Percentiles rank a stretch among this genome's conserved stretches.
phyloP scores from a whole-genome alignment of 2,113 vertebrate genomes.

The Solenodon paradoxus region DNA sequence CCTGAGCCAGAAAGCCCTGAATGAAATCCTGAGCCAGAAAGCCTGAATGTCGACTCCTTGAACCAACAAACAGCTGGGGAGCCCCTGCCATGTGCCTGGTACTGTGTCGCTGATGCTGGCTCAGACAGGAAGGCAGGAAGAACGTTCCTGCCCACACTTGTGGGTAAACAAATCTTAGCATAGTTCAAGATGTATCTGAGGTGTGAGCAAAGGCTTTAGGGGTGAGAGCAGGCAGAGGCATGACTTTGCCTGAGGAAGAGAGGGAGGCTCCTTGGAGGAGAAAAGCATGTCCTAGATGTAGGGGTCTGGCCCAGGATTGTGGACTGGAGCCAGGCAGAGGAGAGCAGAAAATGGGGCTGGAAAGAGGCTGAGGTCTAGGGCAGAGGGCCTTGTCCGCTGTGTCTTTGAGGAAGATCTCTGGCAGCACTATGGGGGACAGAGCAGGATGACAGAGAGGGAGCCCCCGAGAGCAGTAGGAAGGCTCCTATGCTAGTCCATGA shows the following conservation, averaged over 20 bases:
- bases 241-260: background rate
- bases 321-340: background rate
- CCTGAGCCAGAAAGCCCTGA: background rate
- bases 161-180: background rate
- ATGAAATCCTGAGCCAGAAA: background rate
- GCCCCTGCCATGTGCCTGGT: background rate
- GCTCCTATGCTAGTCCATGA: background rate
- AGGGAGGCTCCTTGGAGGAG: background rate
- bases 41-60: background rate
- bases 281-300: background rate
- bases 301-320: background rate
- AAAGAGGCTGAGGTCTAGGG: background rate
- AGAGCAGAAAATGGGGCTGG: background rate
- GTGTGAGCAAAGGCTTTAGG: background rate
- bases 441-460: background rate
- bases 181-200: background rate
- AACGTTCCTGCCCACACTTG: background rate
- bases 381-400: background rate
- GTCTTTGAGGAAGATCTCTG: background rate
- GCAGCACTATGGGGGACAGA: background rate
- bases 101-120: background rate
- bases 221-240: rapidly evolving
- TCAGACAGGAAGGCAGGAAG: background rate
- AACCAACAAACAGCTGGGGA: background rate
- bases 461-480: background rate